Evolutionary conservation across 2,888 invertebrate species (phyloP), one percentile per base, ranked within the genome.

Genomic region (Automeris io): DNA sequence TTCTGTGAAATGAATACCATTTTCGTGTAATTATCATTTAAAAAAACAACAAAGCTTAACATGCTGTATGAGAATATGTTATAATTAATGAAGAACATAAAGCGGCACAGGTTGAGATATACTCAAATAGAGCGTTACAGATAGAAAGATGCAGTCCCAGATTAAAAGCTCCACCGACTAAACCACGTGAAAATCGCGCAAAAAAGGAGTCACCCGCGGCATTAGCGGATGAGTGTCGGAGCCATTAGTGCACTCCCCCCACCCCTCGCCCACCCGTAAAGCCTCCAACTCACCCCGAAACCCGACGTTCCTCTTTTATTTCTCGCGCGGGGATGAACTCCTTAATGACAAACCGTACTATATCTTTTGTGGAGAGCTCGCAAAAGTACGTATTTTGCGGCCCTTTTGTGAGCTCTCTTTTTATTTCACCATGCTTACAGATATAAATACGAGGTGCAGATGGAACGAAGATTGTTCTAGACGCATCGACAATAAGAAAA

Each of bases 341-440:
- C 85, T 86, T 86, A 85, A 86, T 85, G 85, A 85, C 85, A 86
- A 85, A 86, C 85, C 85, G 82, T 85, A 85, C 85, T 86, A 85
- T 86, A 85, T 86, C 85, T 86, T 83, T 85, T 86, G 85, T 85
- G 80, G 79, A 83, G 79, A 80, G 79, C 80, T 79, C 79, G 80
- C 78, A 78, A 80, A 80, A 86, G 83, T 83, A 85, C 85, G 85
- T 83, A 85, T 85, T 85, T 76, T 83, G 85, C 80, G 82, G 83
- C 80, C 75, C 80, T 85, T 85, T 86, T 86, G 85, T 85, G 63
- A 66, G 73, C 69, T 69, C 71, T 71, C 78, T 85, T 83, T 82
- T 82, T 82, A 78, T 80, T 73, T 68, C 61, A 54, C 65, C 58
- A 64, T 64, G 62, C 68, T 66, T 56, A 52, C 56, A 49, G 54